phyloP scores from a whole-genome alignment of 2,888 invertebrate species.

The Meta bourneti region DNA sequence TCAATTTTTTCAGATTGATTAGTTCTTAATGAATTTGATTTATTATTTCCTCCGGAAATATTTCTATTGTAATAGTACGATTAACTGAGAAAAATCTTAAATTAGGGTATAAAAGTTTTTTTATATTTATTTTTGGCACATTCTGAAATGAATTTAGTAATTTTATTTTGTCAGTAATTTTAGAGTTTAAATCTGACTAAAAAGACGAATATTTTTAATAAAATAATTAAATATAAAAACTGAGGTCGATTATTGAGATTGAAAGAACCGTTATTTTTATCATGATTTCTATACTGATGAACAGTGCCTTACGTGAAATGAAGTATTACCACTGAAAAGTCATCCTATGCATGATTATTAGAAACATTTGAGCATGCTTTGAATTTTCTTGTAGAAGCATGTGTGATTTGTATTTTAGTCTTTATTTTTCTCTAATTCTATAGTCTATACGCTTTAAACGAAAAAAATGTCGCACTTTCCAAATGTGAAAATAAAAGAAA shows the following conservation, averaged over 20 bases:
- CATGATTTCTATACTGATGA: background rate
- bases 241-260: too few species aligned
- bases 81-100: too few species aligned
- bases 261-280: slow-evolving; percentile 50
- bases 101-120: too few species aligned
- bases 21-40: too few species aligned
- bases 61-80: too few species aligned
- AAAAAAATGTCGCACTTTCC: slow-evolving; percentile 39
- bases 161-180: too few species aligned
- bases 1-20: too few species aligned
- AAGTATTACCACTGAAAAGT: slow-evolving; percentile 51
- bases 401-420: slow-evolving; percentile 29
- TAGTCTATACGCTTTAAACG: slow-evolving; percentile 17
- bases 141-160: background rate
- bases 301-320: slow-evolving; percentile 55
- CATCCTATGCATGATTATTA: slow-evolving; percentile 42
- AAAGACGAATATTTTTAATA: too few species aligned
- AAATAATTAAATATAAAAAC: too few species aligned
- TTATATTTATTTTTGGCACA: background rate
- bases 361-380: slow-evolving; percentile 44
- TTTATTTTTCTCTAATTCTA: slow-evolving; percentile 43
- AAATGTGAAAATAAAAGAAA: slow-evolving; percentile 26
- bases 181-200: too few species aligned
- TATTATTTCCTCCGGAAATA: too few species aligned
- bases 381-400: slow-evolving; percentile 51